These are phyloP conservation scores for Phymatocera aterrima DNA, from an alignment of 2,888 invertebrate species.

Conservation along the genomic window DNA sequence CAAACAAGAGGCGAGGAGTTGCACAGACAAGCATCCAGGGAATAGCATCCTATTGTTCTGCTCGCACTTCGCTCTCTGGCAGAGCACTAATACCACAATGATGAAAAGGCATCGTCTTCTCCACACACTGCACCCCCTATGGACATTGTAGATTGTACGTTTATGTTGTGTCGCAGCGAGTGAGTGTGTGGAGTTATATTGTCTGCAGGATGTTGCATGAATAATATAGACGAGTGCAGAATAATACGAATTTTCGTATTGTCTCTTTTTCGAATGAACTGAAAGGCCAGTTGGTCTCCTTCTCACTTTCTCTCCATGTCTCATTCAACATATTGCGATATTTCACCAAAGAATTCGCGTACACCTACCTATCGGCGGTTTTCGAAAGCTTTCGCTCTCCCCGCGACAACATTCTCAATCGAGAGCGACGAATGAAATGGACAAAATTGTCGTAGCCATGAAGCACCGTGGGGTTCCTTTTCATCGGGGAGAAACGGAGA, in stretches of 20 bases:
- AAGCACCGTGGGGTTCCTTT: too few relatives aligned
- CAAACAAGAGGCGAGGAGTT: constrained; percentile 31
- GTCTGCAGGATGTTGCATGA: constrained; percentile 20
- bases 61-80: constrained; percentile 39
- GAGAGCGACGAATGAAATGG: too few relatives aligned
- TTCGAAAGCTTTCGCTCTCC: too few relatives aligned
- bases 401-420: too few relatives aligned
- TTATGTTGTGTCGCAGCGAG: neutral
- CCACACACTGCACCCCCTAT: too few relatives aligned
- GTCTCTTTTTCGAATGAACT: constrained; percentile 24
- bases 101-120: constrained; percentile 26
- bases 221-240: constrained; percentile 17
- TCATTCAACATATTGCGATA: neutral
- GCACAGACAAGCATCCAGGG: constrained; percentile 48
- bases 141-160: neutral
- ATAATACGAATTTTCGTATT: constrained; percentile 28
- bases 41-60: constrained; percentile 51
- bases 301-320: neutral
- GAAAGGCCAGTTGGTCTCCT: constrained; percentile 36
- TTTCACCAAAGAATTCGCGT: neutral
- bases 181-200: neutral
- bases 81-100: constrained; percentile 57
- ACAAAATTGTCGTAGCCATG: too few relatives aligned
- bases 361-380: too few relatives aligned
- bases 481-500: too few relatives aligned